Evolutionary conservation across 1,140 invertebrate species (phyloP), one percentile per base, ranked within the genome.

Genomic region (Lepidurus couesii): DNA sequence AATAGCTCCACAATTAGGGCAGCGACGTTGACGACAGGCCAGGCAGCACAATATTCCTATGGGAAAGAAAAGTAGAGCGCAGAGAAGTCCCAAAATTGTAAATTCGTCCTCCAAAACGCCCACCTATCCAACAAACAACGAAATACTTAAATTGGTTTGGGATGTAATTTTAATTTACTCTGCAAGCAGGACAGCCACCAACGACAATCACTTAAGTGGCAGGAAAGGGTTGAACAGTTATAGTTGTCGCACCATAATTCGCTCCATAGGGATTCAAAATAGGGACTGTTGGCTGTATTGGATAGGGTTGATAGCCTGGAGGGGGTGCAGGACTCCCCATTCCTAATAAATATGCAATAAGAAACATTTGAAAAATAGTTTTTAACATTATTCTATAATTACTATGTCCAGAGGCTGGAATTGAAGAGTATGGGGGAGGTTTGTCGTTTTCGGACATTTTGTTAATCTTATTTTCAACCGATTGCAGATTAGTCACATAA

Each of bases 31-130:
- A 83, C 91, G 91, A 82, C 93, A 86, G 8, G 91, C 87, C 26
- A 95, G 85, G 84, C 93, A 95, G 84, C 92, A 94, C 1, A 95
- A 84, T 80, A 95, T 90, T 75, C 94, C 93, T 42, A 95, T 73
- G 0, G 94, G 94, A 82, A 95, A 95, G 85, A 93, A 95, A 44
- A 93, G 86, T 80, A 96, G 93, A 21, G 93, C 93, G 85, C 93
- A 95, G 13, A 92, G 85, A 24, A 95, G 87, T 78, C 93, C 94
- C 10, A 93, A 85, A 82, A 92, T 93, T 1, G 92, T 92, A 83
- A 91, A 93, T 84, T 94, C 92, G 83, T 95, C 93, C 86, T 95
- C 92, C 44, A 95, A 85, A 44, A 93, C 88, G 24, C 93, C 94
- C 78, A 94, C 85, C 90, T 91, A 81, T 53, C 83, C 80, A 53